Evolutionary conservation across 2,797 vertebrate species (phyloP), one percentile per base, ranked within the genome.

Genomic region (Alauda arvensis): DNA sequence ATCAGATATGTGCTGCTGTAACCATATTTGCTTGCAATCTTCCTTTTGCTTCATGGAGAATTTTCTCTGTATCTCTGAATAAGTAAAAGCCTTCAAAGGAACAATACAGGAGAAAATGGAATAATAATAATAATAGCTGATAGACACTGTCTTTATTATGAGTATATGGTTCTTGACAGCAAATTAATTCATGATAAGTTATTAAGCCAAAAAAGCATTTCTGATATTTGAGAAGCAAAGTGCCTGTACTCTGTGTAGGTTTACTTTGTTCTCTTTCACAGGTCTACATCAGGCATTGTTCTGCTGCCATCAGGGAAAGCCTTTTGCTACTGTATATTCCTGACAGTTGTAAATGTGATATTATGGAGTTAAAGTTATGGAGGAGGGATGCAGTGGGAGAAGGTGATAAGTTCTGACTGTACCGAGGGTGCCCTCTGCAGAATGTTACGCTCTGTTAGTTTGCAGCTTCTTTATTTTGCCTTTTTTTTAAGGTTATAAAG

Each of bases 361-460:
- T 91, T 88, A 61, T 83, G 76, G n/a, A 80, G 65, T 61, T 79
- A 18, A 28, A 60, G 83, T 40, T n/a, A 28, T 6, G 75, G 83
- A 75, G 55, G 34, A 82, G 57, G 65, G 46, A 63, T 48, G 49
- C 53, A 25, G 68, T 43, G 78, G 77, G 45, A 70, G 66, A 67
- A 34, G 43, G 70, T 70, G 66, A 48, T 55, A 4, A 12, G 42
- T 17, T 89, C 70, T 93, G 48, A 42, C 92, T 95, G 95, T 95
- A 92, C 89, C 68, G 81, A 96, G 94, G 94, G 90, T 96, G 96
- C 96, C 96, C 95, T 96, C 96, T 97, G 94, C 92, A 96, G 96
- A 95, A 37, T 1, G 29, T 77, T 93, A 34, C 20, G 12, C 57
- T 77, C 24, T 56, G 51, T 5, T 33, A 29, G 39, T 48, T 53